These are phyloP conservation scores for Lumbricus terrestris DNA, from an alignment of 2,888 invertebrate genomes.

Conservation along the genomic window DNA sequence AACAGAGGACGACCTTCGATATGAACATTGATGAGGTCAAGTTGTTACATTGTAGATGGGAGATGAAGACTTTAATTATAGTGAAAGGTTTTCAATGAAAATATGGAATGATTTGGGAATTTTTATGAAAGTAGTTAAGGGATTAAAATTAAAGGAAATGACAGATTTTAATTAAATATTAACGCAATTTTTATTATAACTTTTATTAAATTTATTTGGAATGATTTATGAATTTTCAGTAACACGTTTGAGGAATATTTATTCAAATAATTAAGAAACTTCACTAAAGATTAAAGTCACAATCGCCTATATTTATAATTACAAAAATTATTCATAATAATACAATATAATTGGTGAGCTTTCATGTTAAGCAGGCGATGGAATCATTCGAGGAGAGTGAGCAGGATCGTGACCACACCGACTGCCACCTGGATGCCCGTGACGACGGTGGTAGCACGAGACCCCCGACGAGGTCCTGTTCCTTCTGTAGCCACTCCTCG, in stretches of 20 bases:
- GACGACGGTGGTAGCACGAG: neutral
- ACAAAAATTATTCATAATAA: no score
- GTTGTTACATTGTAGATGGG: neutral
- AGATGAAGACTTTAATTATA: neutral
- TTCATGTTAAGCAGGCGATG: neutral
- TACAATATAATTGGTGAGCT: neutral
- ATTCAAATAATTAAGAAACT: no score
- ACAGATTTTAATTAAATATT: no score
- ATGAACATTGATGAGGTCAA: neutral
- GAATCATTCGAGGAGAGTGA: neutral
- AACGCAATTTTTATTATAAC: no score
- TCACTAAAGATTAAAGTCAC: no score
- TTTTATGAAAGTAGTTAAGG: no score
- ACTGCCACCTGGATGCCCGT: conserved; percentile 7
- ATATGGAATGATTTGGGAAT: no score
- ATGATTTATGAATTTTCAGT: no score
- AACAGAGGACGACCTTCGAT: neutral
- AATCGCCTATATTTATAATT: no score
- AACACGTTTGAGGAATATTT: no score
- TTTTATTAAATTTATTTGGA: no score
- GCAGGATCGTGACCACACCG: neutral
- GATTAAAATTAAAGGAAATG: no score
- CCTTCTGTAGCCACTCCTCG: conserved; percentile 22
- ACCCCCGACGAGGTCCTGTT: conserved; percentile 8
- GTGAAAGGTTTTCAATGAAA: neutral